phyloP scores from a whole-genome alignment of 1,140 invertebrate genomes.

The Nasonia longicornis region DNA sequence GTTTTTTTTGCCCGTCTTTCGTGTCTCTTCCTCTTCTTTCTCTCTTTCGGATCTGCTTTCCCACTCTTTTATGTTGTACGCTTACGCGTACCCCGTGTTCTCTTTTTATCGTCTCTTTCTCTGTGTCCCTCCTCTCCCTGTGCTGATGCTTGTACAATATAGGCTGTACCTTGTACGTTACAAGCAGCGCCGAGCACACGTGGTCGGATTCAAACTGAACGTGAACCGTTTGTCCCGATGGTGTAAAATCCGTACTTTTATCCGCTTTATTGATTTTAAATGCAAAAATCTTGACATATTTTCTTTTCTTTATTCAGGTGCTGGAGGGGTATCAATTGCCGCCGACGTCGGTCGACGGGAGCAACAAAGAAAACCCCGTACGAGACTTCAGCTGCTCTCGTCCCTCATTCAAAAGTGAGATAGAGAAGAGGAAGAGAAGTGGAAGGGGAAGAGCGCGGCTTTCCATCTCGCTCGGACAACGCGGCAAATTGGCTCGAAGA shows the following conservation, averaged over 20 bases:
- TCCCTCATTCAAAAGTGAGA: not conserved
- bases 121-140: not conserved
- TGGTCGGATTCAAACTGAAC: not conserved
- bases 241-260: not conserved
- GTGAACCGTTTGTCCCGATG: not conserved
- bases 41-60: slow-evolving; percentile 13
- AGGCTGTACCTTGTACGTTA: not conserved
- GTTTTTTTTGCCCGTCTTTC: not conserved
- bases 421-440: not conserved
- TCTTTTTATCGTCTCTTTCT: not conserved
- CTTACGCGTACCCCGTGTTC: not conserved
- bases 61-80: slow-evolving; percentile 25
- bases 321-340: not conserved
- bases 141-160: not conserved
- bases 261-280: not conserved
- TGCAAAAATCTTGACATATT: not conserved
- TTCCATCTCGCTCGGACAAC: not conserved
- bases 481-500: not conserved
- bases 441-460: not conserved
- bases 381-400: not conserved
- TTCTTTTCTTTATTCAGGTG: not conserved
- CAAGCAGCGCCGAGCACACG: not conserved
- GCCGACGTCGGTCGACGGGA: not conserved
- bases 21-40: not conserved
- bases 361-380: not conserved